Evolutionary conservation across 2,797 vertebrate genomes (phyloP).

Genomic region (Micrastur ruficollis): DNA sequence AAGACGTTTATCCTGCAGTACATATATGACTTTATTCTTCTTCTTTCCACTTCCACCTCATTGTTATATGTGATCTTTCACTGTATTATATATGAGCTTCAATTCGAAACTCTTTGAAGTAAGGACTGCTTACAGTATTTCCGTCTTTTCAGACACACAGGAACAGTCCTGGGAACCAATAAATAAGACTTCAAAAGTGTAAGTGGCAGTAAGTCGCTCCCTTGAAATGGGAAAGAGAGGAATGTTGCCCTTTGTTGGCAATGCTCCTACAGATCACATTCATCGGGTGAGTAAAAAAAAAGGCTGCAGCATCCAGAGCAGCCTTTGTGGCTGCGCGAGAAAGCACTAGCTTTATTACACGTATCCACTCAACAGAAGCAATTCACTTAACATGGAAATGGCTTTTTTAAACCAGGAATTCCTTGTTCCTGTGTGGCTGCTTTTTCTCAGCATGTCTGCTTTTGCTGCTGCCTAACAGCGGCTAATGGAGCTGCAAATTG

Average conservation of each 20-base stretch:
- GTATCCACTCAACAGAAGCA: neutral
- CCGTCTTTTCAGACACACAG: neutral
- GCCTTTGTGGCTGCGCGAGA: neutral
- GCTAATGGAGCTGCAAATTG: slow-evolving; percentile 33
- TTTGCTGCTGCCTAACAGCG: neutral
- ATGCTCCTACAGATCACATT: neutral
- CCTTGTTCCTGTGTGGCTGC: neutral
- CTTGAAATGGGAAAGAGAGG: neutral
- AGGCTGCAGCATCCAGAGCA: neutral
- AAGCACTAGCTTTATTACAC: neutral
- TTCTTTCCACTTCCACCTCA: neutral
- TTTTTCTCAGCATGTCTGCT: neutral
- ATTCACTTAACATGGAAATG: neutral
- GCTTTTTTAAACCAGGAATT: neutral
- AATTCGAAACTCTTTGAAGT: slow-evolving; percentile 3
- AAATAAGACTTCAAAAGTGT: neutral
- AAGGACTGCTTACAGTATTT: neutral
- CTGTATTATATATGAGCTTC: neutral
- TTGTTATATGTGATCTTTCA: neutral
- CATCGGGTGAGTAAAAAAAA: neutral
- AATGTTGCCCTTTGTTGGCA: neutral
- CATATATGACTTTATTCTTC: neutral
- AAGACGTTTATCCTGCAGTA: neutral
- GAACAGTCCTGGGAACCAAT: neutral
- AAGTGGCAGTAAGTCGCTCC: neutral